Evolutionary conservation across 2,888 invertebrate species (phyloP).

Genomic region (Cataglyphis livida): DNA sequence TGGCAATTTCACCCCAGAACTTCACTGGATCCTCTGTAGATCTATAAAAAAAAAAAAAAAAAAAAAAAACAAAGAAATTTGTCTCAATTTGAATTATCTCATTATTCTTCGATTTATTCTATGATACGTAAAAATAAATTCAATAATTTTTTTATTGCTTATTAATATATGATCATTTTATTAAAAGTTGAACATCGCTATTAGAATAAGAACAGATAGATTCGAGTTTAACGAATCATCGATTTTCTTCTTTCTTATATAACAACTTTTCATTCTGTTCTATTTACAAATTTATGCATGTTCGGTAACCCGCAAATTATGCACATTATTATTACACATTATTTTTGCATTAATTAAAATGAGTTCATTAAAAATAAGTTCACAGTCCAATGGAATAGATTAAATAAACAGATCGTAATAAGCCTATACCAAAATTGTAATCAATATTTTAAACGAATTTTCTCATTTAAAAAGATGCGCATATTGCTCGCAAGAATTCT

Average conservation of each 20-base stretch:
- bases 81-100: background rate
- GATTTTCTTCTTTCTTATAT: conserved; percentile 8
- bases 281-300: conserved; percentile 46
- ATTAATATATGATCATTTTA: background rate
- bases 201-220: background rate
- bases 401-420: background rate
- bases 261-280: background rate
- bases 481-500: background rate
- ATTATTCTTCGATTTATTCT: background rate
- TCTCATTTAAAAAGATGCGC: background rate
- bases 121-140: background rate
- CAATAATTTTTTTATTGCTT: background rate
- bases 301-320: conserved; percentile 6
- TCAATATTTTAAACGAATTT: background rate
- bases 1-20: conserved; percentile 98
- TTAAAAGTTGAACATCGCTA: background rate
- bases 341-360: conserved; percentile 1
- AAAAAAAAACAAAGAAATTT: background rate
- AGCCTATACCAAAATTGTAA: background rate
- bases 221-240: conserved; percentile 9
- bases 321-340: conserved; percentile 6
- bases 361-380: background rate
- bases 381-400: background rate
- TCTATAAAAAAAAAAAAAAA: conserved; percentile 70
- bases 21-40: conserved; percentile 95